Evolutionary conservation across 2,888 invertebrate species (phyloP).

Genomic region (Callinectes sapidus): DNA sequence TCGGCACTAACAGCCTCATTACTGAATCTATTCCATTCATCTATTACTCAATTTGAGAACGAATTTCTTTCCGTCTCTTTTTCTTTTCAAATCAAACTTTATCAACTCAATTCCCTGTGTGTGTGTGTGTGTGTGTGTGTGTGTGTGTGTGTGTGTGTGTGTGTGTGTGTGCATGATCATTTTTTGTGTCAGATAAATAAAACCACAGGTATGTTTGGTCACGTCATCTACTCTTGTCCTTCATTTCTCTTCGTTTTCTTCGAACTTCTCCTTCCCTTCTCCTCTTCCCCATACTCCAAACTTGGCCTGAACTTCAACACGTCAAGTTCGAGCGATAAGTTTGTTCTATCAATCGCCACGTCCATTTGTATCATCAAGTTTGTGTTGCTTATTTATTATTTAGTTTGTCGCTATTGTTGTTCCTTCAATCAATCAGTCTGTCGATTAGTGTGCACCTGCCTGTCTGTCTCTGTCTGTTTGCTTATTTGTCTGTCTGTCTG

Average conservation of each 20-base stretch:
- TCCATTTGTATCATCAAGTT: background rate
- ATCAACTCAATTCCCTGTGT: background rate
- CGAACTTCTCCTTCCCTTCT: background rate
- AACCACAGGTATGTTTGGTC: background rate
- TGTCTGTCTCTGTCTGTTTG: too few species aligned
- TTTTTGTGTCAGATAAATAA: background rate
- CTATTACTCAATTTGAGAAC: too few species aligned
- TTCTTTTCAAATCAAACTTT: too few species aligned
- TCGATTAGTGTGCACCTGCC: too few species aligned
- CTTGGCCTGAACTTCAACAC: background rate
- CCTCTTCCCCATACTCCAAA: background rate
- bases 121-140: constrained; percentile 1
- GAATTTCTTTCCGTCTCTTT: too few species aligned
- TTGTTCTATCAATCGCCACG: background rate
- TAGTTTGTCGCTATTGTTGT: too few species aligned
- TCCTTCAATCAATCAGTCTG: too few species aligned
- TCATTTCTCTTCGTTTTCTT: background rate
- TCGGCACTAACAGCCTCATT: too few species aligned
- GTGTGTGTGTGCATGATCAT: background rate
- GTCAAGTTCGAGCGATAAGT: background rate
- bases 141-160: background rate
- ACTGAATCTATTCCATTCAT: too few species aligned
- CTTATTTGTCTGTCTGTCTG: too few species aligned
- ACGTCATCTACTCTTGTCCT: background rate
- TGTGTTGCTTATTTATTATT: background rate